Conservation (phyloP, 2,113 vertebrate species). For the Balaenoptera acutorostrata region DNA sequence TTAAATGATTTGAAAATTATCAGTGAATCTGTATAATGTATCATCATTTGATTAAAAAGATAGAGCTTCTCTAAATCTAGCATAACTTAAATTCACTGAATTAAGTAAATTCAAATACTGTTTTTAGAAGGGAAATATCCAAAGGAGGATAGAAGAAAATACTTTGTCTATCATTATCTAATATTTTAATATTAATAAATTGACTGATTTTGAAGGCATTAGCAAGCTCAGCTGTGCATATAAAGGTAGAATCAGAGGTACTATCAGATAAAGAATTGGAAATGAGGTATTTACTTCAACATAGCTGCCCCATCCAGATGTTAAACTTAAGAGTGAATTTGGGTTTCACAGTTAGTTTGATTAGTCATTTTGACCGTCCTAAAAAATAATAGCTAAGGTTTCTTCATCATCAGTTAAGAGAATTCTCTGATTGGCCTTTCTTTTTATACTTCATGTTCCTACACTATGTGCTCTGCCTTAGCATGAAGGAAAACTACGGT, state of each 20-base stretch:
- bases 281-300: neutral
- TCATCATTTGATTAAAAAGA: conserved; percentile 33
- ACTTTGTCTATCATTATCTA: conserved; percentile 12
- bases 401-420: neutral
- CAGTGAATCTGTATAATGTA: conserved; percentile 27
- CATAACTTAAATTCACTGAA: conserved; percentile 24
- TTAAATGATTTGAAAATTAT: conserved; percentile 39
- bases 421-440: neutral
- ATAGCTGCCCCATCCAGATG: neutral
- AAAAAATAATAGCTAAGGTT: neutral
- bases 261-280: neutral
- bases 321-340: neutral
- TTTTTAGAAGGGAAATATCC: conserved; percentile 32
- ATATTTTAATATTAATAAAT: conserved; percentile 30
- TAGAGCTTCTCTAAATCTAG: neutral
- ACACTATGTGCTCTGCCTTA: neutral
- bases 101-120: conserved; percentile 5
- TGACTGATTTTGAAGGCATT: conserved; percentile 3
- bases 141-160: neutral
- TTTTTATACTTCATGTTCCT: neutral
- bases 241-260: neutral
- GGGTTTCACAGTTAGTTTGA: neutral
- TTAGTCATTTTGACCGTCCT: neutral
- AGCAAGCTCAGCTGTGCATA: neutral
- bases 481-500: neutral